phyloP scores from a whole-genome alignment of 2,888 invertebrate genomes.

The Troides oblongomaculatus region DNA sequence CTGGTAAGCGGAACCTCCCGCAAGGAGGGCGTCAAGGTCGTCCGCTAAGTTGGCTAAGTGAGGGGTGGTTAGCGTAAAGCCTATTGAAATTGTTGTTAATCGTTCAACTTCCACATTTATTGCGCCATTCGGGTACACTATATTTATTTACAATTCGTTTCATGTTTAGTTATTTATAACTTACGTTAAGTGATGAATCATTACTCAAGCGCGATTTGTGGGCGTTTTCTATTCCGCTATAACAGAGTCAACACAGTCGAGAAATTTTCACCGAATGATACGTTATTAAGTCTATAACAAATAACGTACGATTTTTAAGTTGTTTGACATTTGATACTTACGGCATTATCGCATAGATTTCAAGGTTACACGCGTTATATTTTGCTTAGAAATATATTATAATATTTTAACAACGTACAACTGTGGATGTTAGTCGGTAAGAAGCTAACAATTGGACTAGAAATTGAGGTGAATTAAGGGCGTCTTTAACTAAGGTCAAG shows the following conservation, averaged over 20 bases:
- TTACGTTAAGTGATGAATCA: conserved; percentile 16
- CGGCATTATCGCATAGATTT: conserved; percentile 20
- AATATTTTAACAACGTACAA: neutral
- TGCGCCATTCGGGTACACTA: neutral
- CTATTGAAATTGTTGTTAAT: neutral
- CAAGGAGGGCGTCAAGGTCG: too few relatives aligned
- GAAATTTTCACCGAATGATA: conserved; percentile 1
- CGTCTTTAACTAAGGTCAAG: conserved; percentile 69
- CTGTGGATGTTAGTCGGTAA: neutral
- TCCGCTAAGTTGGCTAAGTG: too few relatives aligned
- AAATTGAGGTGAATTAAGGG: conserved; percentile 54
- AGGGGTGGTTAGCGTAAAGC: too few relatives aligned
- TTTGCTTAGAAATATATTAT: too few relatives aligned
- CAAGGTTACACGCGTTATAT: conserved; percentile 13
- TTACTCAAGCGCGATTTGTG: conserved; percentile 15
- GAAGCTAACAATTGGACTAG: conserved; percentile 32
- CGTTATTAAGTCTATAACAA: too few relatives aligned
- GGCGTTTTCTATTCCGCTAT: neutral
- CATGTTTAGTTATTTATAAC: conserved; percentile 12
- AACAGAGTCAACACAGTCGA: neutral
- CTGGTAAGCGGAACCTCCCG: too few relatives aligned
- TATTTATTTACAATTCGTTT: conserved; percentile 7
- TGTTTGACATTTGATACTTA: conserved; percentile 24
- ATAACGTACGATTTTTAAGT: neutral
- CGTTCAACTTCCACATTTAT: neutral